A percentile compares a stretch with the other conserved stretches of the same genome.
These are phyloP conservation scores for Mustela nigripes DNA, from an alignment of 2,113 vertebrate genomes.

Conservation along the genomic window DNA sequence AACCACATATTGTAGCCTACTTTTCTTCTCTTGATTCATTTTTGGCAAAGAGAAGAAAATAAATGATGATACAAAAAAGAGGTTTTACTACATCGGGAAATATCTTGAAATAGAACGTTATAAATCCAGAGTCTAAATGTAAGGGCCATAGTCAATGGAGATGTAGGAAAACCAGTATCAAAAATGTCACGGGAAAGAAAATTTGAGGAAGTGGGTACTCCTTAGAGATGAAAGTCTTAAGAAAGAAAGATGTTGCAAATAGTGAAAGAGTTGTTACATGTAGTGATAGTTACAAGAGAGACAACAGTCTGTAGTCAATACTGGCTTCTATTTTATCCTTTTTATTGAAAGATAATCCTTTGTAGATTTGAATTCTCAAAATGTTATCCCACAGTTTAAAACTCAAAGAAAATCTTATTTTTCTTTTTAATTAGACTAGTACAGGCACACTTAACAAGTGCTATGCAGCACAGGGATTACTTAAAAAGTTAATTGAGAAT, in stretches of 20 bases:
- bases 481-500: conserved; percentile 59
- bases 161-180: background rate
- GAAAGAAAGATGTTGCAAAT: background rate
- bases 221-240: background rate
- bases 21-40: background rate
- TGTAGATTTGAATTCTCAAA: background rate
- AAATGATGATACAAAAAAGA: background rate
- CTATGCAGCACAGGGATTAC: conserved; percentile 23
- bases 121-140: background rate
- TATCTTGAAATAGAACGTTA: conserved; percentile 6
- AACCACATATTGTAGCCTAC: background rate
- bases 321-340: background rate
- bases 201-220: background rate
- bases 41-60: conserved; percentile 43
- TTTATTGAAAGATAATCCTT: background rate
- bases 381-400: background rate
- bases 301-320: background rate
- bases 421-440: conserved; percentile 34
- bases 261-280: background rate
- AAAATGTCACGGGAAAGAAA: background rate
- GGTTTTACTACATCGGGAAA: background rate
- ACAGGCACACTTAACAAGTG: background rate
- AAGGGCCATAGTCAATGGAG: background rate
- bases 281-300: background rate
- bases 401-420: background rate